phyloP scores from a whole-genome alignment of 2,113 vertebrate species.

The Equus quagga region DNA sequence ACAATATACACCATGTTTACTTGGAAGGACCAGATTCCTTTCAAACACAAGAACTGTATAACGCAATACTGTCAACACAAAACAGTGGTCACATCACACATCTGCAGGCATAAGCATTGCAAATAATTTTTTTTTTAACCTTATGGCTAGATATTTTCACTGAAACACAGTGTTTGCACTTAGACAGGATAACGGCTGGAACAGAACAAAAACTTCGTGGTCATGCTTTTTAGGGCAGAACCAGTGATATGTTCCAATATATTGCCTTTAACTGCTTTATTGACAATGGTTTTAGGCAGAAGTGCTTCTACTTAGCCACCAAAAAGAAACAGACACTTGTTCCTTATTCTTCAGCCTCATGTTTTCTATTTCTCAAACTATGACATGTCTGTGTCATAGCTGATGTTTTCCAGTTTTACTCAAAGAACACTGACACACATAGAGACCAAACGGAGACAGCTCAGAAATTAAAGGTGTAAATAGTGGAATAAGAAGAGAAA shows the following conservation, averaged over 20 bases:
- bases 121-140: constrained; percentile 84
- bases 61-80: constrained; percentile 87
- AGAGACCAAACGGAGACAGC: constrained; percentile 82
- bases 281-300: constrained; percentile 73
- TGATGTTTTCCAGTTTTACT: constrained; percentile 81
- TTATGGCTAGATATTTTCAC: constrained; percentile 86
- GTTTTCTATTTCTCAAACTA: constrained; percentile 76
- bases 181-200: constrained; percentile 83
- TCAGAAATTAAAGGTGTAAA: constrained; percentile 85
- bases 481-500: constrained; percentile 78
- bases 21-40: constrained; percentile 87
- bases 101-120: constrained; percentile 87
- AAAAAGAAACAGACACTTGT: constrained; percentile 65
- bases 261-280: constrained; percentile 64
- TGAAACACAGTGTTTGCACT: constrained; percentile 86
- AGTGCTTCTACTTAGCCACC: constrained; percentile 78
- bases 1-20: constrained; percentile 89
- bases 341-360: constrained; percentile 67
- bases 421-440: constrained; percentile 86
- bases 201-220: constrained; percentile 84
- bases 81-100: constrained; percentile 87
- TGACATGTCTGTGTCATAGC: constrained; percentile 67
- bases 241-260: constrained; percentile 64
- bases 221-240: constrained; percentile 85
- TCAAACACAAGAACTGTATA: constrained; percentile 88